phyloP scores from a whole-genome alignment of 2,113 vertebrate species.

The Sakesphorus luctuosus region DNA sequence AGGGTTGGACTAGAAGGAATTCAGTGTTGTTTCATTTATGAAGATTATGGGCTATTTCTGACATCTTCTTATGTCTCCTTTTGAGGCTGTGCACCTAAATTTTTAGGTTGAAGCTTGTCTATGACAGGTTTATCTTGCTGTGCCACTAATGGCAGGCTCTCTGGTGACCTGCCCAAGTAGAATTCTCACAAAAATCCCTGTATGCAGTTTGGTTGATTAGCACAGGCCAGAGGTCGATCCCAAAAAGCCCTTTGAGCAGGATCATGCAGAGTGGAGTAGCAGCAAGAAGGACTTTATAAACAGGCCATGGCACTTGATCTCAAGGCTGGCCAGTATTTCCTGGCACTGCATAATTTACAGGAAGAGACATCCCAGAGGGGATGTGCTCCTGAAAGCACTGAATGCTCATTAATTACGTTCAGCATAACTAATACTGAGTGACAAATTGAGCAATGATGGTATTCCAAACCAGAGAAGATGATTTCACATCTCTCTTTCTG shows the following conservation, averaged over 20 bases:
- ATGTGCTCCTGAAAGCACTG: neutral
- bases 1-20: neutral
- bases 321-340: neutral
- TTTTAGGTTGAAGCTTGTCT: neutral
- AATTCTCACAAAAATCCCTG: neutral
- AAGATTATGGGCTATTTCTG: neutral
- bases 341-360: neutral
- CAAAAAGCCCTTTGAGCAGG: neutral
- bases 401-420: neutral
- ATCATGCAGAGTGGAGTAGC: rapidly evolving
- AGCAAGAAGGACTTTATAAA: neutral
- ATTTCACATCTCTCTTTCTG: neutral
- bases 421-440: neutral
- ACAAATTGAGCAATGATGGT: neutral
- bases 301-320: neutral
- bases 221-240: neutral
- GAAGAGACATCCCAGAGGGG: neutral
- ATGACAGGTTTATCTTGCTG: neutral
- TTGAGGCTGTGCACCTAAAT: neutral
- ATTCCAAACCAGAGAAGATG: neutral
- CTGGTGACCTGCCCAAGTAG: neutral
- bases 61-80: neutral
- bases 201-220: neutral
- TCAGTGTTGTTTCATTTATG: neutral
- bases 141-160: neutral